Evolutionary conservation across 2,797 vertebrate genomes (phyloP), one percentile per base, ranked within the genome.

Genomic region (Poliocrania exsul): DNA sequence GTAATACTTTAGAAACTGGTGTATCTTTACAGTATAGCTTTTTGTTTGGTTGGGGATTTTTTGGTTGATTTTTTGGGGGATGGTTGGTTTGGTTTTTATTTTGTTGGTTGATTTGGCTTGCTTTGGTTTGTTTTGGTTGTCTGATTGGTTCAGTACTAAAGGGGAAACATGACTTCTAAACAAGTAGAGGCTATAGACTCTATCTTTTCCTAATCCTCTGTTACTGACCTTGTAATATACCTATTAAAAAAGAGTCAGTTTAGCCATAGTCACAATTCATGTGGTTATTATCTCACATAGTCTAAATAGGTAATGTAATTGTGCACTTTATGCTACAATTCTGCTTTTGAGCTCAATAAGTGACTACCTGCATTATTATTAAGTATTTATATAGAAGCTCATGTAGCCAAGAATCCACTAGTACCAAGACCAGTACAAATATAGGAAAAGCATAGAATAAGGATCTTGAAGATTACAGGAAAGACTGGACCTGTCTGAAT

Each of bases 321-420:
- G 14, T 89, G 37, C 40, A 49, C 35, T 91, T 83, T 46, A 33
- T 81, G 40, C 35, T 93, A 26, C 56, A 73, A 11, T 72, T 83
- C 53, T 88, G n/a, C 60, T 74, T 92, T 88, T 72, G 46, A 80
- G 64, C 29, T 95, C 79, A 64, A 12, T 84, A 87, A 92, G 60
- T 56, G 40, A 38, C 37, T 72, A 33, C 11, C 38, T 82, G 44
- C 40, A 15, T 73, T 81, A 53, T 74, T 78, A 74, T 29, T 20
- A 74, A 64, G 25, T 57, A 51, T 81, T 86, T 87, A 21, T 81
- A 16, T 15, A 61, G 78, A 69, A 73, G n/a, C 14, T 12, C 6
- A n/a, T 69, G 14, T 56, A 44, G 26, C 25, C 2, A 5, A 60
- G 26, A 70, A n/a, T 77, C 37, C 12, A 18, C 42, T 33, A 49